A percentile compares a stretch with the other conserved stretches of the same genome.
Conservation (phyloP, 2,888 invertebrate species). For the Pterostichus madidus region DNA sequence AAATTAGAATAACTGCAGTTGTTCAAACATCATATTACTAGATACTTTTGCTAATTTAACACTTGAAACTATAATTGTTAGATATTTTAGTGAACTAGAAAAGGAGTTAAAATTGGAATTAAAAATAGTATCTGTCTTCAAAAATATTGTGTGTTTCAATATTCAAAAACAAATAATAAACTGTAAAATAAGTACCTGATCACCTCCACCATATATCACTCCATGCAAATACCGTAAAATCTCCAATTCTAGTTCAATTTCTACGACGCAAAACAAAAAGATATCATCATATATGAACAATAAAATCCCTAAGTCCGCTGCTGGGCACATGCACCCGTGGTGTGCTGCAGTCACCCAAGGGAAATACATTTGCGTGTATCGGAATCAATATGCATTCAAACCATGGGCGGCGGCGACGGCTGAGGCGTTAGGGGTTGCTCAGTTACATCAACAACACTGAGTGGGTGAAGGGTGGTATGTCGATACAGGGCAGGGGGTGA, state of each 20-base stretch:
- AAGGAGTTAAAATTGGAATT: neutral
- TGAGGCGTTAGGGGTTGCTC: constrained; percentile 7
- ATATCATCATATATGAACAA: neutral
- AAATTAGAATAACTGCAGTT: too few relatives aligned
- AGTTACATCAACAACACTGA: neutral
- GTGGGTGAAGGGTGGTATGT: too few relatives aligned
- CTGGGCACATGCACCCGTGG: constrained; percentile 24
- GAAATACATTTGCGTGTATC: constrained; percentile 48
- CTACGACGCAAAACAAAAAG: neutral
- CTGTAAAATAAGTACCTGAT: neutral
- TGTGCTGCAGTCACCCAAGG: constrained; percentile 10
- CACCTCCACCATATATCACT: constrained; percentile 6
- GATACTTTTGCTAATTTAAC: too few relatives aligned
- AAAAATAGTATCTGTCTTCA: neutral
- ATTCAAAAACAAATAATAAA: too few relatives aligned
- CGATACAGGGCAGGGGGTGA: too few relatives aligned
- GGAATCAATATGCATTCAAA: constrained; percentile 34
- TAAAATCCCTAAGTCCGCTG: constrained; percentile 16
- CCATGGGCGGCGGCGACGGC: neutral
- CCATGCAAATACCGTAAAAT: neutral
- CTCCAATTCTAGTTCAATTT: neutral
- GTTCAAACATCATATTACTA: too few relatives aligned
- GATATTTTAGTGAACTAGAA: too few relatives aligned
- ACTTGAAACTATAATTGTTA: too few relatives aligned
- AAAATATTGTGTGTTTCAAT: neutral